A percentile compares a stretch with the other conserved stretches of the same genome.
Conservation (phyloP, 2,797 vertebrate genomes). For the Anabas testudineus region DNA sequence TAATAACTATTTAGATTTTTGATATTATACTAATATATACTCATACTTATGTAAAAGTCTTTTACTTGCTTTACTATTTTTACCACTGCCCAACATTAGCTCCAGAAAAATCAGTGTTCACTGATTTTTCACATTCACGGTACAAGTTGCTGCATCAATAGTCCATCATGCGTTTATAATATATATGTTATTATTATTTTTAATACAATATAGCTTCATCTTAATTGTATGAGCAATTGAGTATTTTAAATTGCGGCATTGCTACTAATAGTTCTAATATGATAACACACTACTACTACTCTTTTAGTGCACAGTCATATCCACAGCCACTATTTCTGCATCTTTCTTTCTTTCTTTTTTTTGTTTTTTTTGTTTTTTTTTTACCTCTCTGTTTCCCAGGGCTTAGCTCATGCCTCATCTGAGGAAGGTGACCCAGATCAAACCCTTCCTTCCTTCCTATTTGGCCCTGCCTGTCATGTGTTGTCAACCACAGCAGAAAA, state of each 20-base stretch:
- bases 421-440: conserved; percentile 80
- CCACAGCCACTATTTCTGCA: conserved; percentile 5
- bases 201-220: no score
- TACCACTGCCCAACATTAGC: no score
- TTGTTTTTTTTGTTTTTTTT: conserved; percentile 13
- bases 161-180: no score
- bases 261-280: not conserved
- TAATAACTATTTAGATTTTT: not conserved
- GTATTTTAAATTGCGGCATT: not conserved
- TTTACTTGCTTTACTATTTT: no score
- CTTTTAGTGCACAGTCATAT: not conserved
- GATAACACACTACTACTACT: conserved; percentile 6
- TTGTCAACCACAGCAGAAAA: conserved; percentile 99
- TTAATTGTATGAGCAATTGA: not conserved
- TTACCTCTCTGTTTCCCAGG: conserved; percentile 25
- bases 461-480: conserved; percentile 97
- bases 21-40: not conserved
- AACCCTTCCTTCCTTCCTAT: conserved; percentile 88
- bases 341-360: conserved; percentile 13
- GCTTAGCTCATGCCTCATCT: conserved; percentile 73
- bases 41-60: no score
- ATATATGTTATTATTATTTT: no score
- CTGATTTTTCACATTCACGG: no score
- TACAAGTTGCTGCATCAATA: no score
- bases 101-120: no score